A percentile compares a stretch with the other conserved stretches of the same genome.
Conservation (phyloP, 2,113 vertebrate genomes). For the Mobula birostris region DNA sequence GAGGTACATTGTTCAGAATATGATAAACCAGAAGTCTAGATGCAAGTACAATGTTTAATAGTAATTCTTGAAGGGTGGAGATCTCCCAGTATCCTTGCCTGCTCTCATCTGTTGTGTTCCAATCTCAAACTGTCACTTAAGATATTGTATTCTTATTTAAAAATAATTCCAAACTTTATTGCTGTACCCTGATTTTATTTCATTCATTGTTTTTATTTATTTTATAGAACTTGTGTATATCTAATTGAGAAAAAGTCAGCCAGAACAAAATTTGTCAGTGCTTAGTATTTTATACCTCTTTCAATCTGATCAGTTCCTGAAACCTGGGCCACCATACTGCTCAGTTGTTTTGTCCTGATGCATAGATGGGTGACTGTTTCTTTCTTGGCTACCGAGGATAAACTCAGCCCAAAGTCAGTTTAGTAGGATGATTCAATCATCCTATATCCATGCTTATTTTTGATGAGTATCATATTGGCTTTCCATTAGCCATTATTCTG, state of each 20-base stretch:
- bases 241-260: too few species aligned
- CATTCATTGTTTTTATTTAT: neutral
- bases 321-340: neutral
- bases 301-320: neutral
- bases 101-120: neutral
- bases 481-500: neutral
- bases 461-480: neutral
- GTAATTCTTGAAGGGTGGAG: neutral
- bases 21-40: too few species aligned
- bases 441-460: too few species aligned
- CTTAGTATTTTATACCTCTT: neutral
- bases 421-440: too few species aligned
- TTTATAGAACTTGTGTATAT: too few species aligned
- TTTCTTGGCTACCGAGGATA: neutral
- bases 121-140: neutral
- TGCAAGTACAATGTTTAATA: too few species aligned
- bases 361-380: too few species aligned
- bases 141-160: neutral
- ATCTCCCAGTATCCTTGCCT: too few species aligned
- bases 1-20: neutral
- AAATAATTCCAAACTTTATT: neutral
- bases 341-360: neutral
- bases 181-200: neutral
- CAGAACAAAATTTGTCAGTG: too few species aligned
- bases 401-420: neutral